Base-by-base conservation (phyloP, 1,140 invertebrate species). In the Drosophila cardini region DNA sequence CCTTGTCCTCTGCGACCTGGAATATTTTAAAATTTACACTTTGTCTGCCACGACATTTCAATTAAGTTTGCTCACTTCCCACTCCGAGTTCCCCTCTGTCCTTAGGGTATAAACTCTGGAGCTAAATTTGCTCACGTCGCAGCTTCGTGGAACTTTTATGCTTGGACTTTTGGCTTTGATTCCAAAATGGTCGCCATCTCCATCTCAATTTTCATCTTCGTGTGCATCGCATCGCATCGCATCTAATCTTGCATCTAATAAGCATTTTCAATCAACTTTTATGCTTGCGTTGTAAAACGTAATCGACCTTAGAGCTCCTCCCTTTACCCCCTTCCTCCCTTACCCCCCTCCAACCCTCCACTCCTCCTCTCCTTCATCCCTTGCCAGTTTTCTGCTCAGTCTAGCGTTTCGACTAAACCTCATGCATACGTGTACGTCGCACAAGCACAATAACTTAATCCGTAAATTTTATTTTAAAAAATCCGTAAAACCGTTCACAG, bases 201-300 rank as follows among this genome's bases (percentile, higher is more conserved):
- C 42, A 38, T 57, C 57, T 42, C 52, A 15, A 3, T n/a, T 18
- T 7, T 10, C 34, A 55, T 52, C 50, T 26, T 5, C 21, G 21
- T 26, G 21, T 26, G 30, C 50, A 52, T 50, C 21, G 18, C 16
- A 45, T 45, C 78, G 71, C 81, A 87, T 84, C 84, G 70, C 83
- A 91, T 90, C 90, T 91, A 91, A 91, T 91, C 90, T 91, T 90
- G 90, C 83, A 91, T 91, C 90, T 91, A 91, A 91, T 91, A 91
- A 91, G 90, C 90, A 91, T 91, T 91, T 91, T 91, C 90, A 91
- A 91, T 91, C 90, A 91, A 90, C 90, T 91, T 91, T 91, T 91
- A 91, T 91, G 90, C 70, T 80, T 74, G 52, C 76, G 86, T 71
- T 91, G 80, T 91, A 91, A 91, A 91, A 87, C 76, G 77, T 87